Evolutionary conservation across 2,888 invertebrate species (phyloP).

Genomic region (Galerucella nymphaeae): DNA sequence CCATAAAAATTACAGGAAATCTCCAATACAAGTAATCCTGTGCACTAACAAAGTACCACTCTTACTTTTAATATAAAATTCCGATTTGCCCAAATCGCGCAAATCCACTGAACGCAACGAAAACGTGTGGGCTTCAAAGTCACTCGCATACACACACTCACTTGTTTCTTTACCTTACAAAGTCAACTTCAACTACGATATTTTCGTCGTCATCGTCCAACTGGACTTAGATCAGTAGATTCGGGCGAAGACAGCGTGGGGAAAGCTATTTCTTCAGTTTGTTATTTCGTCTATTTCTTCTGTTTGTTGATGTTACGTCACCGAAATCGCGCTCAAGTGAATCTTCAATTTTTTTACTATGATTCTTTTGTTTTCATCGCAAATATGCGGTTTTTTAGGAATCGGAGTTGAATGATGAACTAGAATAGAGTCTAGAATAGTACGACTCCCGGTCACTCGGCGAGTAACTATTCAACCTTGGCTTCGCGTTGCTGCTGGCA

Average conservation of each 20-base stretch:
- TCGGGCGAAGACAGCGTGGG: constrained; percentile 44
- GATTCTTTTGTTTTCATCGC: constrained; percentile 18
- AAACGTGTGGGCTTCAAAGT: constrained; percentile 43
- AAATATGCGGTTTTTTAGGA: constrained; percentile 18
- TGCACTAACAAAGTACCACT: constrained; percentile 35
- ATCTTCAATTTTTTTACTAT: constrained; percentile 19
- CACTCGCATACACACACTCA: constrained; percentile 37
- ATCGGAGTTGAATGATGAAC: constrained; percentile 11
- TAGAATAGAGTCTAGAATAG: constrained; percentile 15
- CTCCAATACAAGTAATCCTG: not conserved
- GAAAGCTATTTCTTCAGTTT: constrained; percentile 45
- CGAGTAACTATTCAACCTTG: constrained; percentile 27
- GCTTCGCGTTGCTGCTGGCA: constrained; percentile 16
- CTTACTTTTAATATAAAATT: constrained; percentile 44
- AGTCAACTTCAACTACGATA: constrained; percentile 48
- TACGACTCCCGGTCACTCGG: constrained; percentile 9
- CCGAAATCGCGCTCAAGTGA: constrained; percentile 20
- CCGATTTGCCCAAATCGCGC: constrained; percentile 36
- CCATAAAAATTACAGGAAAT: constrained; percentile 3
- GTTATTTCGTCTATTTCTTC: constrained; percentile 16
- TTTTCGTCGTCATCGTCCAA: constrained; percentile 23
- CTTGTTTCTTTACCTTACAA: constrained; percentile 47
- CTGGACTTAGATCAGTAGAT: constrained; percentile 38
- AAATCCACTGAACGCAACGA: constrained; percentile 20
- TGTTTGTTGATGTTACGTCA: constrained; percentile 25